Base-by-base conservation (phyloP, 2,888 invertebrate species). In the Aphrophora alni region DNA sequence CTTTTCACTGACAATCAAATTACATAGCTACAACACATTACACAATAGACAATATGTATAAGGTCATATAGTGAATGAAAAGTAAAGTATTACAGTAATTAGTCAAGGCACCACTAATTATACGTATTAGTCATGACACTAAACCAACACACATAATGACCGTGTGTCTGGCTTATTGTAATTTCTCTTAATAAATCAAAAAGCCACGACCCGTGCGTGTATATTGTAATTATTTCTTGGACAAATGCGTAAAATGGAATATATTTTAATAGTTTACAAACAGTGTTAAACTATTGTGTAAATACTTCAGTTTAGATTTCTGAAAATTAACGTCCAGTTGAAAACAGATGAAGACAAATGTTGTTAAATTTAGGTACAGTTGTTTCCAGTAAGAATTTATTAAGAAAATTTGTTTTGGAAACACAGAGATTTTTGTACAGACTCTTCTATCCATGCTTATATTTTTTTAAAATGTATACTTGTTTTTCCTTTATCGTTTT, bases 1-100 rank as follows among this genome's bases (percentile, higher is more conserved):
- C n/a, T n/a, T n/a, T n/a, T n/a, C n/a, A n/a, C n/a, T n/a, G n/a
- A n/a, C n/a, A n/a, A n/a, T n/a, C 59, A 59, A 59, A 59, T 59
- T 59, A 21, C 59, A 59, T 21, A 59, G 12, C 10, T 21, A 4
- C n/a, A 21, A 10, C 2, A 59, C 21, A 59, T 59, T 59, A 59
- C 59, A 59, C 59, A 59, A 59, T 59, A 21, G 59, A 21, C 59
- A 59, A 21, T 59, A 59, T 59, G 59, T 59, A 21, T 59, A 59
- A 59, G 59, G 59, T 59, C 21, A 59, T 59, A 59, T 59, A 59
- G 21, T 59, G 59, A 59, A 59, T 59, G 59, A 59, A 59, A 59
- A 59, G 59, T 21, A 12, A 59, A 59, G 59, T 59, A 59, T 59
- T 21, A 10, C 59, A 21, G 59, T 21, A 59, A 59, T 59, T 59